A percentile compares a stretch with the other conserved stretches of the same genome.
phyloP scores from a whole-genome alignment of 1,140 invertebrate species.

The Cydia strobilella region DNA sequence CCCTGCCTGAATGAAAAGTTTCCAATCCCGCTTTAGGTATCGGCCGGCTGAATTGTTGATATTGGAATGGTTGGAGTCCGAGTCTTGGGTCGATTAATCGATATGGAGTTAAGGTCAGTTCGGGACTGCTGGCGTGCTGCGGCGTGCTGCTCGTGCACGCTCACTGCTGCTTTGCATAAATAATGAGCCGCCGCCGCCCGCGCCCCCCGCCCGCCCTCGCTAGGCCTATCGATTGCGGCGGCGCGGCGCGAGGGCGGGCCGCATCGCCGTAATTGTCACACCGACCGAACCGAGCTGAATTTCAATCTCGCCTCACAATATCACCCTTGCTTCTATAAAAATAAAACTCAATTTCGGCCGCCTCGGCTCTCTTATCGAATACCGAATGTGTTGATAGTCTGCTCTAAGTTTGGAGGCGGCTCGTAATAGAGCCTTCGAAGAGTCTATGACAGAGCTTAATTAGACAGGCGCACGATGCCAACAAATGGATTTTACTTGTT shows the following conservation, averaged over 20 bases:
- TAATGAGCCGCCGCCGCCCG: conserved; percentile 61
- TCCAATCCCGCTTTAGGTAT: conserved; percentile 30
- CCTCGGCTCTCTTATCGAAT: conserved; percentile 56
- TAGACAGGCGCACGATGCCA: conserved; percentile 76
- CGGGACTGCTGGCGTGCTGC: conserved; percentile 32
- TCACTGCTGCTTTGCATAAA: conserved; percentile 75
- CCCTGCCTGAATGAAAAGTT: conserved; percentile 28
- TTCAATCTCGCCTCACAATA: conserved; percentile 60
- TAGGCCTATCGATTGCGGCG: conserved; percentile 79
- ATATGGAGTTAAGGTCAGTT: conserved; percentile 44
- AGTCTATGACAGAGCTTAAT: conserved; percentile 80
- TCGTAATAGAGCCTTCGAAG: conserved; percentile 79
- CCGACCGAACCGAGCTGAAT: conserved; percentile 70
- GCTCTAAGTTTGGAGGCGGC: conserved; percentile 74
- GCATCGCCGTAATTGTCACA: conserved; percentile 79
- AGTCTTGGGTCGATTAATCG: conserved; percentile 43
- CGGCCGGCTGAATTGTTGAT: conserved; percentile 14
- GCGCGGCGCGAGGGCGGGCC: conserved; percentile 67
- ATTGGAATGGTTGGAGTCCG: conserved; percentile 21
- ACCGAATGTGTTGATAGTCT: conserved; percentile 74
- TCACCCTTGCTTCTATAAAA: conserved; percentile 63
- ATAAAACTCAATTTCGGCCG: conserved; percentile 59
- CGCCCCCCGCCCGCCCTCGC: conserved; percentile 50
- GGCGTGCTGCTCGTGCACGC: conserved; percentile 44
- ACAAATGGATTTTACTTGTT: conserved; percentile 79